Conservation (phyloP, 2,888 invertebrate species). For the Reticulitermes lucifugus region DNA sequence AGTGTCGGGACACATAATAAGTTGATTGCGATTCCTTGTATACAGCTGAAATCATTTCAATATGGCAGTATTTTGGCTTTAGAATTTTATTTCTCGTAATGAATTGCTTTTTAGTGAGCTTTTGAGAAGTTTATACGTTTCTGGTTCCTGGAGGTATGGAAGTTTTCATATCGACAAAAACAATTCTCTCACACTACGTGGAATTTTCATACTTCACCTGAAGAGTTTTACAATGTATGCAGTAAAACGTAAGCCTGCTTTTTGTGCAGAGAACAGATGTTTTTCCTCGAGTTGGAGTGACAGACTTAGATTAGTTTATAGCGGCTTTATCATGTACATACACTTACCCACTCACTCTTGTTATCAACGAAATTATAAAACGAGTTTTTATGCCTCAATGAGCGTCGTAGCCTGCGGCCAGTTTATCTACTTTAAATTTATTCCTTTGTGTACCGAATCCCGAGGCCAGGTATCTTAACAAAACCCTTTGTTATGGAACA, state of each 20-base stretch:
- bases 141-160: background rate
- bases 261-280: background rate
- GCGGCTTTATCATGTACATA: background rate
- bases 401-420: background rate
- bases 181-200: background rate
- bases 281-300: conserved; percentile 7
- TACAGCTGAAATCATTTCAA: too few species aligned
- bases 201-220: background rate
- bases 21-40: too few species aligned
- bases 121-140: too few species aligned
- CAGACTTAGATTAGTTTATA: conserved; percentile 11
- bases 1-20: too few species aligned
- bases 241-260: background rate
- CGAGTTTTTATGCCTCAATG: background rate
- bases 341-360: background rate
- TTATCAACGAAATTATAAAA: too few species aligned
- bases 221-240: background rate
- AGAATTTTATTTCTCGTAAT: too few species aligned
- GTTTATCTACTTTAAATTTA: too few species aligned
- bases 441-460: too few species aligned
- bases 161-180: background rate
- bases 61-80: too few species aligned
- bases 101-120: too few species aligned
- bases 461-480: too few species aligned
- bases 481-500: too few species aligned